These are phyloP conservation scores for Chelonia mydas DNA, from an alignment of 2,797 vertebrate genomes.

Conservation along the genomic window DNA sequence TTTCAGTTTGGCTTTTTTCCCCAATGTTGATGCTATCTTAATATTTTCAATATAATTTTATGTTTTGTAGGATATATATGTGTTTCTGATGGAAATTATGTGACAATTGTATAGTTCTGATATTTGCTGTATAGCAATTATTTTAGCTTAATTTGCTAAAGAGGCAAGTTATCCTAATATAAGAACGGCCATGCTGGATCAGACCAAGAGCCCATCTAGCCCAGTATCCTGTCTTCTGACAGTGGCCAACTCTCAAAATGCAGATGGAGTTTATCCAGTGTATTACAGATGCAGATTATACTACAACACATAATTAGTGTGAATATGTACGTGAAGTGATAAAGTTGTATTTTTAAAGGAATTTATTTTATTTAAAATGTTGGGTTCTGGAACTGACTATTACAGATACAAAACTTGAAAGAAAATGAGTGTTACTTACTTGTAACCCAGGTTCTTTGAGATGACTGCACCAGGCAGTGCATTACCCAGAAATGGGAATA, in stretches of 20 bases:
- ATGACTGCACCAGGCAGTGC: neutral
- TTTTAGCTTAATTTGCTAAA: neutral
- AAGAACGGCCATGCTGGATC: neutral
- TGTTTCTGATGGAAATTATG: no score
- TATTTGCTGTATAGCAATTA: neutral
- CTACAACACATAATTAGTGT: neutral
- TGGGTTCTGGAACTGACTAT: neutral
- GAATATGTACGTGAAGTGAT: neutral
- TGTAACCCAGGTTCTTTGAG: neutral
- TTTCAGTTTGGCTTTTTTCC: no score
- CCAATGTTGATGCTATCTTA: no score
- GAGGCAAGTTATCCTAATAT: neutral
- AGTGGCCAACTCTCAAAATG: neutral
- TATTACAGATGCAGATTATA: neutral
- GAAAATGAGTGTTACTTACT: neutral
- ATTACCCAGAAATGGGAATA: neutral
- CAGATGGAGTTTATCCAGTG: neutral
- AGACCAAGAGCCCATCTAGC: no score
- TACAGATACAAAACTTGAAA: neutral
- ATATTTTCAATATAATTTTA: neutral
- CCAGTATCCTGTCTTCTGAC: no score
- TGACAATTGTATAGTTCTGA: no score
- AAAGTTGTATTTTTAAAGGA: neutral
- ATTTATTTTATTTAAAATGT: slow-evolving; percentile 10
- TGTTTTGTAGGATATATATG: no score